Evolutionary conservation across 2,888 invertebrate species (phyloP), one percentile per base, ranked within the genome.

Genomic region (Automeris io): DNA sequence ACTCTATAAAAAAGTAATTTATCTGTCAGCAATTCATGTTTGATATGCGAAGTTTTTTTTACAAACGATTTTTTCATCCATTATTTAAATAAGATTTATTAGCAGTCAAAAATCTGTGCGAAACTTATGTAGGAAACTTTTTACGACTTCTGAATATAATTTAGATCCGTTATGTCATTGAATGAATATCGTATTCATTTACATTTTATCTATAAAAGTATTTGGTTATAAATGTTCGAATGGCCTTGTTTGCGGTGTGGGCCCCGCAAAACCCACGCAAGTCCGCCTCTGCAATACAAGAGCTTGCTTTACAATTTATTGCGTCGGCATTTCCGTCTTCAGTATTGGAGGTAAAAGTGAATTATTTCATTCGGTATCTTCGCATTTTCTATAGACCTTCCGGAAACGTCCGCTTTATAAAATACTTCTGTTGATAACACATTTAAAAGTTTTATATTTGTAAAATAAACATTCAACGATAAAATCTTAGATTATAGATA

Each of bases 231-330:
- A 29, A 37, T 31, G 16, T 31, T 37, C 11, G 23, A 22, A 22
- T 12, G 23, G 11, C 8, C 24, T 19, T 5, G 35, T 24, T 9
- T 23, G 35, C 2, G 2, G 23, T 31, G 37, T 37, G 37, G 37
- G 37, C 23, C 23, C 35, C 23, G 6, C 5, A 4, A 11, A 31
- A 23, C 37, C 37, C 32, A 37, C 37, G 9, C 22, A 5, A 36
- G 23, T 37, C 37, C 37, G 23, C 11, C 13, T 11, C 23, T 32
- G 21, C 13, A 18, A 22, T 23, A 31, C 37, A 32, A 23, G 31
- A 37, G 37, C 32, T 37, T 31, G 23, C 37, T 37, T 37, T 37
- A 11, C 32, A 31, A 37, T 37, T 37, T 37, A 37, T 37, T 11
- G 37, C 23, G 22, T 24, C 23, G 23, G 23, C 29, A 23, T 37